Evolutionary conservation across 2,888 invertebrate genomes (phyloP).

Genomic region (Eugnorisma glareosa): DNA sequence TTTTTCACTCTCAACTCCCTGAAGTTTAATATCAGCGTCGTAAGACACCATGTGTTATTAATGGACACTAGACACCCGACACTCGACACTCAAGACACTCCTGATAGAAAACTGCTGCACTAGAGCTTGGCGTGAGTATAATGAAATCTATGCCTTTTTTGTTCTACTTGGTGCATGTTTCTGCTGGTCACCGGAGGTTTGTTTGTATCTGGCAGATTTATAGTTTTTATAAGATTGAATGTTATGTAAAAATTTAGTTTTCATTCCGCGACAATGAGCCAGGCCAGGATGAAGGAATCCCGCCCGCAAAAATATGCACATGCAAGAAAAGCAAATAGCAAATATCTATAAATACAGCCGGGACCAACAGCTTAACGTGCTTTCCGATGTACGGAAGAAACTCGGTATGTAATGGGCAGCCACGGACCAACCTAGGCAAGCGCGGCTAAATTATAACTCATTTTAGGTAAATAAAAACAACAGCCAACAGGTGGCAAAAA

Average conservation of each 20-base stretch:
- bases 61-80: conserved; percentile 74
- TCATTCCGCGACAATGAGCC: too few relatives aligned
- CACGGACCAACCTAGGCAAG: too few relatives aligned
- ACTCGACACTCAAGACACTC: conserved; percentile 63
- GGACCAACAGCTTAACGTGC: too few relatives aligned
- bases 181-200: conserved; percentile 27
- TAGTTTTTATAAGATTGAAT: neutral
- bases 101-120: conserved; percentile 57
- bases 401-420: too few relatives aligned
- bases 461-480: neutral
- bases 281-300: too few relatives aligned
- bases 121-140: conserved; percentile 29
- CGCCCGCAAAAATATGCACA: too few relatives aligned
- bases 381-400: too few relatives aligned
- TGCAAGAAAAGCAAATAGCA: too few relatives aligned
- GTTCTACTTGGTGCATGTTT: conserved; percentile 10
- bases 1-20: conserved; percentile 76
- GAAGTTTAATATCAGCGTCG: conserved; percentile 81
- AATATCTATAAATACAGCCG: too few relatives aligned
- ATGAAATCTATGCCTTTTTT: conserved; percentile 48
- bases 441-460: neutral
- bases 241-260: too few relatives aligned
- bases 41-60: conserved; percentile 80
- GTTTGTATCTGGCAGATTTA: neutral
- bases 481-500: neutral